Evolutionary conservation across 2,113 vertebrate genomes (phyloP).

Genomic region (Aegithalos caudatus): DNA sequence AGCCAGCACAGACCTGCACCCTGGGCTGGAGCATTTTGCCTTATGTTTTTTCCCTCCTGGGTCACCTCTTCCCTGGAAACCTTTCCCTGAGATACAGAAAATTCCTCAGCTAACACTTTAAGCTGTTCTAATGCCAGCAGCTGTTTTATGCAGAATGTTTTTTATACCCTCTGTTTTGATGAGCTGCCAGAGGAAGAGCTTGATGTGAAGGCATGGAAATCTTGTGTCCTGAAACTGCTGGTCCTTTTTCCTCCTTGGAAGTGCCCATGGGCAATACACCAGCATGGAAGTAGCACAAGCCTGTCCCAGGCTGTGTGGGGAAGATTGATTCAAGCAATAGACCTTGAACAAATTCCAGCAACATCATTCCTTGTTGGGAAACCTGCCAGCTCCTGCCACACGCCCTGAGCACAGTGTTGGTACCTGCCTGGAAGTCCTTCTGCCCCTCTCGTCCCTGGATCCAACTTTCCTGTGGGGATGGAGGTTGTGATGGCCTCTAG

Average conservation of each 20-base stretch:
- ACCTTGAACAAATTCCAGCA: neutral
- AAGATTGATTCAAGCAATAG: neutral
- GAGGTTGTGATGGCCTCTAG: neutral
- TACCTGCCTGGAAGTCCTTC: neutral
- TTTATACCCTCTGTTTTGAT: neutral
- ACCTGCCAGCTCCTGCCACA: neutral
- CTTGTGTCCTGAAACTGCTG: neutral
- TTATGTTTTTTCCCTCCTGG: neutral
- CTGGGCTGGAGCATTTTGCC: neutral
- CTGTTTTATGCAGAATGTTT: neutral
- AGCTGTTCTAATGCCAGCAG: neutral
- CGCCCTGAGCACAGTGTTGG: fast-evolving
- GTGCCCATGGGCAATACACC: fast-evolving
- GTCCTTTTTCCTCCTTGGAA: neutral
- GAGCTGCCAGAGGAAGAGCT: neutral
- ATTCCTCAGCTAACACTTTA: neutral
- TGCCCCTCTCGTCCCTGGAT: neutral
- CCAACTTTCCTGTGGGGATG: neutral
- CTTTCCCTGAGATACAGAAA: neutral
- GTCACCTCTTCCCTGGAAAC: neutral
- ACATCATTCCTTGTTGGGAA: neutral
- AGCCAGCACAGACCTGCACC: neutral
- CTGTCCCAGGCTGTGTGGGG: neutral
- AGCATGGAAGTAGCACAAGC: neutral
- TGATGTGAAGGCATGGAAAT: neutral